Percentiles rank a stretch among this genome's conserved stretches.
These are phyloP conservation scores for Corythaeola cristata DNA, from an alignment of 2,113 vertebrate species.

Conservation along the genomic window DNA sequence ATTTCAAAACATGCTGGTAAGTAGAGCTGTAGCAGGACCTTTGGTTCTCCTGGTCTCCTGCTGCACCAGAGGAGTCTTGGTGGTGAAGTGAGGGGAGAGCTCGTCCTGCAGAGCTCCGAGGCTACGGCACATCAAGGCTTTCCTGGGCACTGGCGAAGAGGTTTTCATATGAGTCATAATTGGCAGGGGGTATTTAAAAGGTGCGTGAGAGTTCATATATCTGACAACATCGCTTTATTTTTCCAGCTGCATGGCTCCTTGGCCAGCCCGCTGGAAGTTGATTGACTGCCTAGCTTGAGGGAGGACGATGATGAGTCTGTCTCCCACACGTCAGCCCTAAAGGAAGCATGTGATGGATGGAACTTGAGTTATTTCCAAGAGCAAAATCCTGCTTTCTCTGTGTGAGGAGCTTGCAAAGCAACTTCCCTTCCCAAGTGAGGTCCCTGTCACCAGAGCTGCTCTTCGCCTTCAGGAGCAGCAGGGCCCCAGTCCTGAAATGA, in stretches of 20 bases:
- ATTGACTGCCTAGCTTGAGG: neutral
- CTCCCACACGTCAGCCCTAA: neutral
- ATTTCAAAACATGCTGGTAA: neutral
- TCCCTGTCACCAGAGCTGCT: neutral
- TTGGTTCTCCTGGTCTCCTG: neutral
- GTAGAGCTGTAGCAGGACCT: neutral
- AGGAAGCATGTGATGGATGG: neutral
- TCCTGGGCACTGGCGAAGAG: neutral
- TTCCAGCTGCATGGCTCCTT: neutral
- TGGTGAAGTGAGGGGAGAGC: rapidly evolving
- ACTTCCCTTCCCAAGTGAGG: neutral
- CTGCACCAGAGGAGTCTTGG: neutral
- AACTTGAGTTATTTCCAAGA: neutral
- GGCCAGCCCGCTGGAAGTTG: neutral
- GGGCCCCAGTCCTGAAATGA: neutral
- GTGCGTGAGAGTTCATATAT: neutral
- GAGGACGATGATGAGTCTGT: neutral
- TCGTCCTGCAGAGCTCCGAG: rapidly evolving
- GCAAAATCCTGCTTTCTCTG: neutral
- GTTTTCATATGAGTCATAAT: neutral
- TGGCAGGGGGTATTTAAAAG: neutral
- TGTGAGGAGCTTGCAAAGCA: neutral
- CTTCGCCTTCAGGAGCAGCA: neutral
- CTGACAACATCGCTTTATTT: neutral
- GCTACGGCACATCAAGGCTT: rapidly evolving